Evolutionary conservation across 2,113 vertebrate species (phyloP).

Genomic region (Asarcornis scutulata): DNA sequence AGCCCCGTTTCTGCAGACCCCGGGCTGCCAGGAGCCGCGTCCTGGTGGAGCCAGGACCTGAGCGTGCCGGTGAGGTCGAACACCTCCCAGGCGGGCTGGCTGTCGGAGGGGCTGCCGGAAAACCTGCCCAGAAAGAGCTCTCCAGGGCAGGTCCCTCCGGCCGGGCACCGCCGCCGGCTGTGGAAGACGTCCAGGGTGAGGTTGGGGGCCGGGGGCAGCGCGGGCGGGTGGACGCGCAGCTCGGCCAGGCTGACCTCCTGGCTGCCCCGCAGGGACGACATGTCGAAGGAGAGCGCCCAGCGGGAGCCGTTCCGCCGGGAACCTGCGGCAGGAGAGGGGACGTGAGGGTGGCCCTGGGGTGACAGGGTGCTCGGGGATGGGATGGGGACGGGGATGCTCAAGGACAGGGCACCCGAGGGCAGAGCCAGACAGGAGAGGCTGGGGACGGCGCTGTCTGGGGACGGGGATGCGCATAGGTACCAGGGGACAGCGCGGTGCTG

Average conservation of each 20-base stretch:
- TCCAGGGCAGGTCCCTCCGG: background rate
- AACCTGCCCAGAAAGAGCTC: conserved; percentile 81
- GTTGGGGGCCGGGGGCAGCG: conserved; percentile 27
- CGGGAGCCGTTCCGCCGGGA: conserved; percentile 77
- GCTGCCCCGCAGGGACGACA: conserved; percentile 81
- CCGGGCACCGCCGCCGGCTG: conserved; percentile 55
- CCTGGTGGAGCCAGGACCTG: conserved; percentile 79
- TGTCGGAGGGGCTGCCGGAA: background rate
- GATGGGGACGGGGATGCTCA: background rate
- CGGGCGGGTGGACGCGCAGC: conserved; percentile 77
- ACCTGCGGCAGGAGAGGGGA: conserved; percentile 66
- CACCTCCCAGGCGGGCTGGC: conserved; percentile 81
- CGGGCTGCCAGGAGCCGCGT: accelerated
- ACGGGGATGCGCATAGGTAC: background rate
- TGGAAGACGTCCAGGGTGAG: conserved; percentile 84
- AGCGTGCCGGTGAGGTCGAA: conserved; percentile 84
- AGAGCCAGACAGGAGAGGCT: background rate
- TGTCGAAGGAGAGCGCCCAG: conserved; percentile 86
- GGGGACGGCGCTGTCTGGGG: background rate
- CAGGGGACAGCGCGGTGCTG: no score
- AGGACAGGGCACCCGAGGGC: background rate
- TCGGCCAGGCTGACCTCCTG: conserved; percentile 83
- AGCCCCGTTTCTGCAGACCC: accelerated
- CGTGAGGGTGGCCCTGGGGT: background rate
- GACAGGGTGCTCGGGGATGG: no score